phyloP scores from a whole-genome alignment of 2,888 invertebrate species.

The Electrophaes corylata region DNA sequence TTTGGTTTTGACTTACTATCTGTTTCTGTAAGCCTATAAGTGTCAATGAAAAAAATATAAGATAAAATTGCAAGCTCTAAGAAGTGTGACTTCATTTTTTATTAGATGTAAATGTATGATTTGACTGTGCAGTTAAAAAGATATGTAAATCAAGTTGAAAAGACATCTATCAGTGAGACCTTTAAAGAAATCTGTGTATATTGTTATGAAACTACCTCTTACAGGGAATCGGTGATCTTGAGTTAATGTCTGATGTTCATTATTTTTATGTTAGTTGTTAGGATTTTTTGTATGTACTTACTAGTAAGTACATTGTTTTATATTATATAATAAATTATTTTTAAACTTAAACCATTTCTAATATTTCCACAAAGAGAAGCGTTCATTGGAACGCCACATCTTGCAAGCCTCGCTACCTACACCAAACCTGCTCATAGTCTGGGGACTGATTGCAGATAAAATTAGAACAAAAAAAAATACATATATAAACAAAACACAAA shows the following conservation, averaged over 20 bases:
- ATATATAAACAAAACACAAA: too few species aligned
- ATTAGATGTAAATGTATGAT: neutral
- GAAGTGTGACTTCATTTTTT: slow-evolving; percentile 3
- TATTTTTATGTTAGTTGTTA: slow-evolving; percentile 7
- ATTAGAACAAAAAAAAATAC: too few species aligned
- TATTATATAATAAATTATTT: slow-evolving; percentile 25
- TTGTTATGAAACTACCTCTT: slow-evolving; percentile 21
- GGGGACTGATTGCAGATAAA: too few species aligned
- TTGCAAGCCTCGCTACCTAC: too few species aligned
- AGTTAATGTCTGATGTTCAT: neutral
- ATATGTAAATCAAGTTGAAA: slow-evolving; percentile 6
- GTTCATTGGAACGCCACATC: too few species aligned
- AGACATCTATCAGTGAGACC: slow-evolving; percentile 8
- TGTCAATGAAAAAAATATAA: too few species aligned
- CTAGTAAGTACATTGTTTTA: neutral
- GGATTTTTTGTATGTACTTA: neutral
- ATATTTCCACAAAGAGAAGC: neutral
- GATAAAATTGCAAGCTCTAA: neutral
- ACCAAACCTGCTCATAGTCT: too few species aligned
- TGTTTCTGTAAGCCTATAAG: too few species aligned
- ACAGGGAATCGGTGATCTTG: neutral
- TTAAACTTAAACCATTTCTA: neutral
- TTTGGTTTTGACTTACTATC: too few species aligned
- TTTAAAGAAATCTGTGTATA: slow-evolving; percentile 11
- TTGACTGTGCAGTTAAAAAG: neutral